A percentile compares a stretch with the other conserved stretches of the same genome.
Conservation (phyloP, 1,140 invertebrate species). For the Ceratina calcarata region DNA sequence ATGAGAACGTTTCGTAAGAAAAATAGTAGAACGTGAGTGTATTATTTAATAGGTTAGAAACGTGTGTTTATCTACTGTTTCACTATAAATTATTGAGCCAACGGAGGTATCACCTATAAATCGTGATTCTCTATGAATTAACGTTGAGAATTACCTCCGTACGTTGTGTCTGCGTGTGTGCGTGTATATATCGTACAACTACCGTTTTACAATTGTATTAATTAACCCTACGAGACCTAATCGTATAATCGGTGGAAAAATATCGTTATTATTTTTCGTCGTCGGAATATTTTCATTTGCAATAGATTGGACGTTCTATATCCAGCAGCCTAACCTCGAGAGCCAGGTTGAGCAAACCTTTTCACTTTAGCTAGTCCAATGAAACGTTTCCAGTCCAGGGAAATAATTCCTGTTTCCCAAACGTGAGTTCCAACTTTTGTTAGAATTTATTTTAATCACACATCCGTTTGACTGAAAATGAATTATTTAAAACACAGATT, state of each 20-base stretch:
- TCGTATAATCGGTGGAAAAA: conserved; percentile 70
- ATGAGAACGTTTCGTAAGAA: background rate
- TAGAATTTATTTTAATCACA: no score
- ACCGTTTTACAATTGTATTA: conserved; percentile 18
- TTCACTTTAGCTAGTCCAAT: background rate
- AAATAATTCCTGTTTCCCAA: no score
- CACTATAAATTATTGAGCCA: conserved; percentile 31
- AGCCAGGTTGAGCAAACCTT: conserved; percentile 14
- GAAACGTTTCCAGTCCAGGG: background rate
- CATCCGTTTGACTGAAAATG: no score
- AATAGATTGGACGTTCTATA: conserved; percentile 66
- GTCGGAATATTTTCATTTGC: conserved; percentile 66
- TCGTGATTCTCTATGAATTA: conserved; percentile 36
- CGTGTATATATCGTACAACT: conserved; percentile 19
- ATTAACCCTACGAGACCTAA: conserved; percentile 50
- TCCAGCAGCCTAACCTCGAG: conserved; percentile 41
- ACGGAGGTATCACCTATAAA: conserved; percentile 17
- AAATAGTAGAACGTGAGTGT: conserved; percentile 7
- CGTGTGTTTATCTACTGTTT: background rate
- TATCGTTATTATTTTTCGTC: conserved; percentile 65
- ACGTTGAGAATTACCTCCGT: conserved; percentile 27
- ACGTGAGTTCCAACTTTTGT: no score
- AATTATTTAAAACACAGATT: no score
- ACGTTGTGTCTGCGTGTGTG: background rate
- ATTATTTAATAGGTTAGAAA: background rate